Percentiles rank a stretch among this genome's conserved stretches.
These are phyloP conservation scores for Karalla daura DNA, from an alignment of 2,797 vertebrate genomes.

Conservation along the genomic window DNA sequence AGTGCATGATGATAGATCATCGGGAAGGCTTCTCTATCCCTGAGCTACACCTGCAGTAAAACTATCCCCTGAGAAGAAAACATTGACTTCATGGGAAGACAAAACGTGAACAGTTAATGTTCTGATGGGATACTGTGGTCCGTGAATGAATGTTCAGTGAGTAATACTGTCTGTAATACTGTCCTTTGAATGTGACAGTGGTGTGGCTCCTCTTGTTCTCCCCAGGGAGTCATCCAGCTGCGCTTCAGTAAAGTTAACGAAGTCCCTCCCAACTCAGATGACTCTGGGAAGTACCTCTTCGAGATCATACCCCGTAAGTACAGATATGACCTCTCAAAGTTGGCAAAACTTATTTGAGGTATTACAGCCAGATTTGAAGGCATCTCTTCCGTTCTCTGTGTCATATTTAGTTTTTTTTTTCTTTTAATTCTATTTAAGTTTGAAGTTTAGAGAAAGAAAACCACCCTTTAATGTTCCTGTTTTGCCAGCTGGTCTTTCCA, in stretches of 20 bases:
- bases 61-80: not conserved
- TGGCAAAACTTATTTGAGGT: not conserved
- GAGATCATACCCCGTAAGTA: constrained; percentile 92
- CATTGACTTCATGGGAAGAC: not conserved
- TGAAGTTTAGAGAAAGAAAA: not conserved
- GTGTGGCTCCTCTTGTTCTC: not conserved
- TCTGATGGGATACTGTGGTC: not conserved
- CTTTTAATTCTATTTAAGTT: not conserved
- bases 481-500: not conserved
- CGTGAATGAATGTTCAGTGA: not conserved
- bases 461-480: not conserved
- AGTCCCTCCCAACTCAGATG: constrained; percentile 86
- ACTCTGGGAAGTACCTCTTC: constrained; percentile 91
- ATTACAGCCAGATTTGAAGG: not conserved
- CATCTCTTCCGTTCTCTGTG: not conserved
- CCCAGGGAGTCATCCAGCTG: constrained; percentile 89
- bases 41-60: not conserved
- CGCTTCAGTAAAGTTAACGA: constrained; percentile 90
- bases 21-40: not conserved
- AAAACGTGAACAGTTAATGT: no score
- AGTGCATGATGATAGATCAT: not conserved
- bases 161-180: not conserved
- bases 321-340: not conserved
- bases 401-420: not conserved
- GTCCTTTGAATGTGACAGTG: not conserved